Conservation (phyloP, 2,113 vertebrate species). For the Podiceps cristatus region DNA sequence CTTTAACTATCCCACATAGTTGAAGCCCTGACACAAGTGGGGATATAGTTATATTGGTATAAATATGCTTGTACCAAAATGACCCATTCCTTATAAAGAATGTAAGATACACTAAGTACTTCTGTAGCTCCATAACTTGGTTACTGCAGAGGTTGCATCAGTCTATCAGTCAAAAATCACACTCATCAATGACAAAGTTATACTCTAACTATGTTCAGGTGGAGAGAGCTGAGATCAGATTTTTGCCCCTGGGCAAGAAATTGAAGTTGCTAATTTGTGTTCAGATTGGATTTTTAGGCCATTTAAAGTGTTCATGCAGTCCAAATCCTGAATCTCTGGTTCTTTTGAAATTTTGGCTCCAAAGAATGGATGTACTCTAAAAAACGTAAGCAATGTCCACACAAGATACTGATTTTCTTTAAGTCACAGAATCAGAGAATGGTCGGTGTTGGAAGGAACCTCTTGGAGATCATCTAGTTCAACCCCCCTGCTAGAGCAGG, state of each 20-base stretch:
- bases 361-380: not conserved
- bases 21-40: not conserved
- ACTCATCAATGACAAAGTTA: not conserved
- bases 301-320: not conserved
- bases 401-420: not conserved
- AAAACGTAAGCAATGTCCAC: rapidly evolving
- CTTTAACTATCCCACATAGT: not conserved
- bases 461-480: too few species aligned
- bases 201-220: not conserved
- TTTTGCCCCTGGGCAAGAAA: not conserved
- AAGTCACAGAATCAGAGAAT: not conserved
- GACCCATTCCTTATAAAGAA: not conserved
- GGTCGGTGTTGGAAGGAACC: too few species aligned
- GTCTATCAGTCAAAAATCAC: not conserved
- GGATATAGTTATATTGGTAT: not conserved
- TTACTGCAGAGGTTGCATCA: rapidly evolving
- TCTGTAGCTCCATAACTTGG: not conserved
- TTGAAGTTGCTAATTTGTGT: not conserved
- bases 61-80: not conserved
- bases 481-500: too few species aligned
- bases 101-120: not conserved
- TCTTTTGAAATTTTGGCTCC: not conserved
- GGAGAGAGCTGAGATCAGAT: not conserved
- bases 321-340: not conserved
- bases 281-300: not conserved